These are phyloP conservation scores for Chelidonichthys spinosus DNA, from an alignment of 2,797 vertebrate species.

Conservation along the genomic window DNA sequence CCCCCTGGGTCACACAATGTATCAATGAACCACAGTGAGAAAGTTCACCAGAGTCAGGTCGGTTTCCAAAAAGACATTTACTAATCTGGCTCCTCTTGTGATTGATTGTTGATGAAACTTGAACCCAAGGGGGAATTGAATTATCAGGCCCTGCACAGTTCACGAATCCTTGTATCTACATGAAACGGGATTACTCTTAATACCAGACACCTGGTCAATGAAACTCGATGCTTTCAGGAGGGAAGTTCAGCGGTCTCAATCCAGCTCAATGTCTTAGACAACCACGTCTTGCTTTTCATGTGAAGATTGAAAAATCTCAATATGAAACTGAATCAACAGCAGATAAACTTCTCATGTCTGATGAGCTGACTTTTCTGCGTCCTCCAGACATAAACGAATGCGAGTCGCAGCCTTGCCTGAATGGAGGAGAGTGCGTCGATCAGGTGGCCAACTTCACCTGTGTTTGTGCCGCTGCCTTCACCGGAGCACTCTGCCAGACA, in stretches of 20 bases:
- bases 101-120: constrained; percentile 74
- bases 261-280: constrained; percentile 47
- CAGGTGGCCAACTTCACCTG: constrained; percentile 89
- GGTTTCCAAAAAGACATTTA: constrained; percentile 47
- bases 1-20: constrained; percentile 40
- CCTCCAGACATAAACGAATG: constrained; percentile 90
- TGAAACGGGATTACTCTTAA: constrained; percentile 75
- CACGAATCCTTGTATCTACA: constrained; percentile 73
- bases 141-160: constrained; percentile 60
- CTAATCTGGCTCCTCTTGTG: constrained; percentile 44
- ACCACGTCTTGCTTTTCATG: constrained; percentile 42
- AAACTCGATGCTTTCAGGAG: constrained; percentile 65
- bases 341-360: constrained; percentile 17
- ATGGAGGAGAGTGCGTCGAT: constrained; percentile 89
- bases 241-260: constrained; percentile 54
- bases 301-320: constrained; percentile 24
- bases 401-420: constrained; percentile 89
- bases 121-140: constrained; percentile 65
- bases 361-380: constrained; percentile 37
- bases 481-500: constrained; percentile 91
- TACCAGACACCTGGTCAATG: constrained; percentile 78
- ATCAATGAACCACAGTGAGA: constrained; percentile 34
- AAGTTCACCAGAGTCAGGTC: constrained; percentile 47
- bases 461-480: constrained; percentile 85
- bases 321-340: constrained; percentile 37